Evolutionary conservation across 2,113 vertebrate genomes (phyloP), one percentile per base, ranked within the genome.

Genomic region (Callorhinus ursinus): DNA sequence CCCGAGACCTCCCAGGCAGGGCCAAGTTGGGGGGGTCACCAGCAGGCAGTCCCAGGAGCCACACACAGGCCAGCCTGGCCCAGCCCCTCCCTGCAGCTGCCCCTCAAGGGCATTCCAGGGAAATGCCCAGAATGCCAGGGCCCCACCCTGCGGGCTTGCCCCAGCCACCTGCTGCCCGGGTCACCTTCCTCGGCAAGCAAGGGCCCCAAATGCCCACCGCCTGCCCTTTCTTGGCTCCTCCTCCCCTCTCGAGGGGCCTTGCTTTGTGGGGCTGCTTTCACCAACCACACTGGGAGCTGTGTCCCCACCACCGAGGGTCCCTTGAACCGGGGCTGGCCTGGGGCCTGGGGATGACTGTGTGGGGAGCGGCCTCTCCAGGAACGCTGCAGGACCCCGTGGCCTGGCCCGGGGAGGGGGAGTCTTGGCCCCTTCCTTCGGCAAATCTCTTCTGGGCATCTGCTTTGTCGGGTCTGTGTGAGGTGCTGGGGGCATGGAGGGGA

Each of bases 381-480:
- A 1, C 5, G 0, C 74, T 21, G 33, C 24, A 5, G n/a, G 61
- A 16, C 2, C 0, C 18, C 2, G 10, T 4, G 72, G 71, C 19
- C 59, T 7, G 28, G 67, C 14, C 33, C 1, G 3, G 57, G 2
- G 49, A 2, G 2, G 2, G 5, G 49, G 18, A 0, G 0, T 16
- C 51, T 16, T 1, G 1, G 15, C 31, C 26, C 8, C 8, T 21
- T 49, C 69, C 16, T 21, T n/a, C 26, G 0, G 31, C 74, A 72
- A 42, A 28, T n/a, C 16, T 33, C 53, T 33, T 3, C 90, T 16
- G 65, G 42, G 7, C 2, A 0, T 36, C 55, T 0, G 19, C 57
- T n/a, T 13, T 5, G 12, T 42, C 4, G 8, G 65, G 49, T 57
- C 22, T 0, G 2, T 0, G 4, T 2, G 15, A 18, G 46, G 36